phyloP scores from a whole-genome alignment of 1,140 invertebrate species.

The Maconellicoccus hirsutus region DNA sequence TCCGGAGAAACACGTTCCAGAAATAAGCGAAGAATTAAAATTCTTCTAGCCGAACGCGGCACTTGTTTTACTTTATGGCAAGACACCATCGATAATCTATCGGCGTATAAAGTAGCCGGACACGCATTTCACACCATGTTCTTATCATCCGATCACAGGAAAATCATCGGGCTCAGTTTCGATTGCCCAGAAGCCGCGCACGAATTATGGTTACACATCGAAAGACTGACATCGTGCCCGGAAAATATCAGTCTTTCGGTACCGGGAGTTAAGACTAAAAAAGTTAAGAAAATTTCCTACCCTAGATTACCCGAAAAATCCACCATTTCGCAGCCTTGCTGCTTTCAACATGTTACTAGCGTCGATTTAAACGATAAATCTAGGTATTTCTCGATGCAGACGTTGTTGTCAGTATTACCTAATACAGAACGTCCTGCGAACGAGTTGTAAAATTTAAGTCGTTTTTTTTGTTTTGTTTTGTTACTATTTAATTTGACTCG shows the following conservation, averaged over 20 bases:
- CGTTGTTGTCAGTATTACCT: slow-evolving; percentile 37
- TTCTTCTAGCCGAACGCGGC: slow-evolving; percentile 67
- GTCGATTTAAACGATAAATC: slow-evolving; percentile 55
- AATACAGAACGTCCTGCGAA: slow-evolving; percentile 26
- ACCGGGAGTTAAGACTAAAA: slow-evolving; percentile 46
- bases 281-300: slow-evolving; percentile 41
- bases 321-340: slow-evolving; percentile 75
- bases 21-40: slow-evolving; percentile 55
- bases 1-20: slow-evolving; percentile 57
- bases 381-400: slow-evolving; percentile 55
- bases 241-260: slow-evolving; percentile 65
- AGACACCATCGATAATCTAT: slow-evolving; percentile 65
- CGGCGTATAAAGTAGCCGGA: slow-evolving; percentile 46
- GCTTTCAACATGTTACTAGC: slow-evolving; percentile 74
- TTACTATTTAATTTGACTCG: background rate
- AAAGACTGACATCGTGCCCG: slow-evolving; percentile 58
- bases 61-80: slow-evolving; percentile 76
- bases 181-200: slow-evolving; percentile 59
- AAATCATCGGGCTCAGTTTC: slow-evolving; percentile 45
- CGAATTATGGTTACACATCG: slow-evolving; percentile 55
- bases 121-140: slow-evolving; percentile 73
- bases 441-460: background rate
- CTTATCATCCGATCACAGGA: slow-evolving; percentile 54
- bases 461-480: background rate
- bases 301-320: slow-evolving; percentile 54